Evolutionary conservation across 2,113 vertebrate genomes (phyloP).

Genomic region (Cyanoliseus patagonus): DNA sequence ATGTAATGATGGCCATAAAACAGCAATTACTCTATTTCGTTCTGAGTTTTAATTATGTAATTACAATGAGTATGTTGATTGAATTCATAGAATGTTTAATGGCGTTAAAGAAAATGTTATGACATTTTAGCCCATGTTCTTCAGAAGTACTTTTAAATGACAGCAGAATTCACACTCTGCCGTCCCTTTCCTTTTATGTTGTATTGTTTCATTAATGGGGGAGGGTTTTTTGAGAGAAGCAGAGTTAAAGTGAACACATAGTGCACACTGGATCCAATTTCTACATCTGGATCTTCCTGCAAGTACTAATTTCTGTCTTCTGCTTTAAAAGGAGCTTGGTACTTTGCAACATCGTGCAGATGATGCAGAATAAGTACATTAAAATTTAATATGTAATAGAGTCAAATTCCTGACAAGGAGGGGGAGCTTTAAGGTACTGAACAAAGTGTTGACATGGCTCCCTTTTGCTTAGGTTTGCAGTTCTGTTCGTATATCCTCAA

Average conservation of each 20-base stretch:
- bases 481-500: neutral
- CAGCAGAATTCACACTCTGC: neutral
- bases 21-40: neutral
- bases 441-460: neutral
- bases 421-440: neutral
- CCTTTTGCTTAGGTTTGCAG: neutral
- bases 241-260: neutral
- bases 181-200: neutral
- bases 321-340: neutral
- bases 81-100: neutral
- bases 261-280: neutral
- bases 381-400: neutral
- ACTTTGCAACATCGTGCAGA: neutral
- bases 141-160: neutral
- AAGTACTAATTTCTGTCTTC: neutral
- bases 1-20: neutral
- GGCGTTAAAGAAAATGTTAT: slow-evolving; percentile 8
- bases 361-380: neutral
- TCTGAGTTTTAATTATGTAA: slow-evolving; percentile 20
- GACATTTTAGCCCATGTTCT: neutral
- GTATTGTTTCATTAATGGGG: neutral
- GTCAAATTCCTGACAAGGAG: neutral
- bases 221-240: neutral
- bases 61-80: neutral
- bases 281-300: neutral